Base-by-base conservation (phyloP, 2,888 invertebrate genomes). In the Patella depressa region DNA sequence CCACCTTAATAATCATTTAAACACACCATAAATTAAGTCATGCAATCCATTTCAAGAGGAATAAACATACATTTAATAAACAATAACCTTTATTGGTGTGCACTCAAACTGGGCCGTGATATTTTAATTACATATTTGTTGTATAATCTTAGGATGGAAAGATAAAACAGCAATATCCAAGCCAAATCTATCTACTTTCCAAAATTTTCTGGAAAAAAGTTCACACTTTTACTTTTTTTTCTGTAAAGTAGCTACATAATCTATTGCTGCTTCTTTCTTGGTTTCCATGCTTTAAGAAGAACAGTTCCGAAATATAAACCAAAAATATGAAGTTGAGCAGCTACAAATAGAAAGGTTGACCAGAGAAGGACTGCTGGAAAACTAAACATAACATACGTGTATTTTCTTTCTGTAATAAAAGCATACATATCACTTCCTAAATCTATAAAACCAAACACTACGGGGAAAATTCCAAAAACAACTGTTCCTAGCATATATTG, bases 361-460 rank as follows among this genome's bases (percentile, higher is more conserved):
- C 97, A 98, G 80, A 98, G 93, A 53, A 98, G 93, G 19, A 97
- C 97, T 89, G 97, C 96, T 0, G 98, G 98, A 91, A 96, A 95
- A 45, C 90, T 90, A 72, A 87, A 82, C 75, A 85, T 81, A 76
- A 86, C 86, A 79, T 94, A 94, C 73, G 94, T 93, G 74, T 95
- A 94, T 74, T 94, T 93, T 79, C 88, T 88, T 78, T 95, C 95
- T 77, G 94, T 94, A 72, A 96, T 92, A 89, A 96, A 98, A 72
- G 94, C 93, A 94, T 95, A 95, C 54, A 97, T 95, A 89, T 98
- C 97, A 55, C 94, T 93, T 86, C 95, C 95, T 91, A 97, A 96
- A 91, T 96, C 96, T 79, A 95, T 90, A 77, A 96, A 92, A 77
- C 96, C 97, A 92, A 96, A 97, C 15, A 96, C 83, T 57, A 97